A percentile compares a stretch with the other conserved stretches of the same genome.
Evolutionary conservation across 2,888 invertebrate genomes (phyloP).

Genomic region (Allacma fusca): DNA sequence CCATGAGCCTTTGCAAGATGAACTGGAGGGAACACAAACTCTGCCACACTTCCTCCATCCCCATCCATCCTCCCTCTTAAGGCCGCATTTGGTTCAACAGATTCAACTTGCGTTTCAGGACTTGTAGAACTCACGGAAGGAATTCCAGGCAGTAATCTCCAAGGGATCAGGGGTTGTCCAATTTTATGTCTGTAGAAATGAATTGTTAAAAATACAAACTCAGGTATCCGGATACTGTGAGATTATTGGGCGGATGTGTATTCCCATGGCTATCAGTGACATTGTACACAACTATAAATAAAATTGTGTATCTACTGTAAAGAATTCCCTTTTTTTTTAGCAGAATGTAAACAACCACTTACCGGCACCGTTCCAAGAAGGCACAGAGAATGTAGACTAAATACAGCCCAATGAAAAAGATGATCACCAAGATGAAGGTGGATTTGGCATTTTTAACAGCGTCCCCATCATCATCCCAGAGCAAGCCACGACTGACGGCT

Average conservation of each 20-base stretch:
- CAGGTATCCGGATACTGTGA: too few species aligned
- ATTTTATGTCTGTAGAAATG: conserved; percentile 1
- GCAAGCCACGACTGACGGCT: not conserved
- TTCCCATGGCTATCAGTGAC: too few species aligned
- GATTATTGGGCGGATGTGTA: too few species aligned
- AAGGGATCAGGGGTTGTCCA: not conserved
- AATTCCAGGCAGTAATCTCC: not conserved
- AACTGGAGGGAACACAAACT: conserved; percentile 11
- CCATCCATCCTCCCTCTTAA: not conserved
- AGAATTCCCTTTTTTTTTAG: too few species aligned
- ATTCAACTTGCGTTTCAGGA: not conserved
- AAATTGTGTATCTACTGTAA: too few species aligned
- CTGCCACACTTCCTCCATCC: not conserved
- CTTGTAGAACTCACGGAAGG: not conserved
- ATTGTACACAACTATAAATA: too few species aligned
- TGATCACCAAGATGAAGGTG: conserved; percentile 6
- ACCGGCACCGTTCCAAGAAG: not conserved
- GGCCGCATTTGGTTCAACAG: not conserved
- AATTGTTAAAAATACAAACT: not conserved
- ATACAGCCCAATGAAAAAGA: not conserved
- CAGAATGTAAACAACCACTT: not conserved
- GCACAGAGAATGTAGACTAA: conserved; percentile 10
- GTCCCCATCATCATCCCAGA: conserved; percentile 11
- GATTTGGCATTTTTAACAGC: conserved; percentile 10
- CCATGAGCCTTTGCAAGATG: not conserved